phyloP scores from a whole-genome alignment of 2,113 vertebrate genomes.

The Gracilinanus agilis region DNA sequence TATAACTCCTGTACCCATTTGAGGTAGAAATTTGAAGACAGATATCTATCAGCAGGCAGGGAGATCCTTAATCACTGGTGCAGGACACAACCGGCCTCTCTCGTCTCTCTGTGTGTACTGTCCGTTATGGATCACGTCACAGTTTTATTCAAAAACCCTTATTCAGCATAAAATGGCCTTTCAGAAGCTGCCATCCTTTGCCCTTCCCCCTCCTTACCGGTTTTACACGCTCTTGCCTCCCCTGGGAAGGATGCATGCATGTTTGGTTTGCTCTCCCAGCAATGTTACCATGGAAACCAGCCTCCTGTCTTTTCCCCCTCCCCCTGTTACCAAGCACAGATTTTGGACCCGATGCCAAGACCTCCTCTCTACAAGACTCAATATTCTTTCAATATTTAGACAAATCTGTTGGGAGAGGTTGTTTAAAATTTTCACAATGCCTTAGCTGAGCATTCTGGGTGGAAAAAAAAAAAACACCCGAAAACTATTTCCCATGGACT shows the following conservation, averaged over 20 bases:
- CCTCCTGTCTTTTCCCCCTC: constrained; percentile 49
- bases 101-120: constrained; percentile 9
- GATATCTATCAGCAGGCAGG: constrained; percentile 22
- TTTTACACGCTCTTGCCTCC: constrained; percentile 82
- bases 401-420: constrained; percentile 76
- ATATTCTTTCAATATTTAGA: constrained; percentile 84
- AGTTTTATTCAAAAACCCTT: constrained; percentile 73
- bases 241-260: constrained; percentile 85
- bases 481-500: constrained; percentile 70
- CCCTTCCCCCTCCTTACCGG: constrained; percentile 69
- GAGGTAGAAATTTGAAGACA: constrained; percentile 26
- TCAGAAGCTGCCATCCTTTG: constrained; percentile 62
- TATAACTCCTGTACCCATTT: constrained; percentile 26
- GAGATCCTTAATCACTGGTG: constrained; percentile 49
- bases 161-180: constrained; percentile 80
- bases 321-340: constrained; percentile 70
- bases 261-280: constrained; percentile 86
- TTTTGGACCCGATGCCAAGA: constrained; percentile 82
- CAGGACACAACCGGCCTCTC: background rate
- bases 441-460: constrained; percentile 63
- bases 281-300: constrained; percentile 88
- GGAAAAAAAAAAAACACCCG: background rate
- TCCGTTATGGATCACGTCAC: constrained; percentile 55
- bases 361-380: constrained; percentile 78
- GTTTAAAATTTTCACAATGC: constrained; percentile 78